Base-by-base conservation (phyloP, 2,888 invertebrate species). In the Polyommatus icarus region DNA sequence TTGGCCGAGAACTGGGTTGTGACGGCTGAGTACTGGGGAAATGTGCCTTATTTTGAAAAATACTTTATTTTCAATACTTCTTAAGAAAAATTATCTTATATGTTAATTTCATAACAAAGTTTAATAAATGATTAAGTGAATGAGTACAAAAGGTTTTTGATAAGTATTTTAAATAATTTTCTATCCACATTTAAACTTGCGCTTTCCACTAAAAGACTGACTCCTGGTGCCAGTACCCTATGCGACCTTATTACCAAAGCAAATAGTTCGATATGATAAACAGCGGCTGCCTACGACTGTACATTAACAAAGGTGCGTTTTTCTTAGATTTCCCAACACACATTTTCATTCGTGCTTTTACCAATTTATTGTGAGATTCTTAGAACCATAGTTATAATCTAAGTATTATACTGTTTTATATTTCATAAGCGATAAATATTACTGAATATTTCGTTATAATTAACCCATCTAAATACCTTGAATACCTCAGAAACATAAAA, bases 281-380 rank as follows among this genome's bases (percentile, higher is more conserved):
- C 54, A 18, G 46, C 46, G 8, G 40, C 46, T 10, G 10, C 2
- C 46, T 46, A 46, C 46, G 54, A 54, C 54, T 46, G 59, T 59
- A 59, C 59, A 59, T 59, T 7, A 1, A 18, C 12, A 54, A 20
- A 59, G 0, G 59, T 59, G 59, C 6, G 20, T 24, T 24, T 24
- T 59, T 59, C n/a, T 18, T 3, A 8, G 20, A 20, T 61, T 61
- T 61, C 8, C 20, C 24, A 61, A 12, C 24, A 67, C 67, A 67
- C 67, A 67, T 32, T 29, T 67, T 20, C 10, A n/a, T 46, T 73
- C 20, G 46, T 73, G 46, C 46, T 73, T 46, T 20, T 20, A 73
- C 12, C 73, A 73, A 73, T 73, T 20, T 40, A 73, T 46, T 40
- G 46, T 73, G 73, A 73, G 73, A 73, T 73, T 73, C 73, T 46